Evolutionary conservation across 1,140 invertebrate genomes (phyloP).

Genomic region (Pseudachorutes palmiensis): DNA sequence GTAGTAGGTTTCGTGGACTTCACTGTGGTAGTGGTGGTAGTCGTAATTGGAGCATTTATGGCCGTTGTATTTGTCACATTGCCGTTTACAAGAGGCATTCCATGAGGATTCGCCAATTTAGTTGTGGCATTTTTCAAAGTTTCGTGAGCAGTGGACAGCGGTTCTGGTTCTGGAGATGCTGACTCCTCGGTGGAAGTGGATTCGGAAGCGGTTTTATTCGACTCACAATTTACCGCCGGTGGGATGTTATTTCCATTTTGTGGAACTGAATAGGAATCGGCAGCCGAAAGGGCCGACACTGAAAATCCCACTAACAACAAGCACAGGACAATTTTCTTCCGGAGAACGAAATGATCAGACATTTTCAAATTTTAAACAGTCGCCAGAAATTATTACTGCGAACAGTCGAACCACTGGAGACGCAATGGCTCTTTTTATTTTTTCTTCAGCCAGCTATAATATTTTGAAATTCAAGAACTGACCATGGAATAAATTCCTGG

Average conservation of each 20-base stretch:
- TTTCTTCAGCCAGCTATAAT: neutral
- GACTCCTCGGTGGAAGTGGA: too few relatives aligned
- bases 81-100: too few relatives aligned
- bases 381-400: too few relatives aligned
- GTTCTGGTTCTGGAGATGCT: too few relatives aligned
- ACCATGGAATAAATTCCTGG: neutral
- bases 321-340: too few relatives aligned
- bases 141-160: neutral
- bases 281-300: neutral
- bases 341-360: too few relatives aligned
- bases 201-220: too few relatives aligned
- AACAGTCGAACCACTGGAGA: neutral
- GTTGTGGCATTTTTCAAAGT: neutral
- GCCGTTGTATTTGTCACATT: neutral
- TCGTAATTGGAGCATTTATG: neutral
- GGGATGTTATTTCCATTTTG: neutral
- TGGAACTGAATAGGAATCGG: neutral
- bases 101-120: neutral
- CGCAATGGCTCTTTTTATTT: neutral
- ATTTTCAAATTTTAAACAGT: too few relatives aligned
- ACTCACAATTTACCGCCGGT: neutral
- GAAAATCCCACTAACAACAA: neutral
- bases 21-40: neutral
- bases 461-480: neutral
- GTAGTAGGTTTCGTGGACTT: neutral